A percentile compares a stretch with the other conserved stretches of the same genome.
Conservation (phyloP, 2,888 invertebrate genomes). For the Ashinkailepas kermadecensis region DNA sequence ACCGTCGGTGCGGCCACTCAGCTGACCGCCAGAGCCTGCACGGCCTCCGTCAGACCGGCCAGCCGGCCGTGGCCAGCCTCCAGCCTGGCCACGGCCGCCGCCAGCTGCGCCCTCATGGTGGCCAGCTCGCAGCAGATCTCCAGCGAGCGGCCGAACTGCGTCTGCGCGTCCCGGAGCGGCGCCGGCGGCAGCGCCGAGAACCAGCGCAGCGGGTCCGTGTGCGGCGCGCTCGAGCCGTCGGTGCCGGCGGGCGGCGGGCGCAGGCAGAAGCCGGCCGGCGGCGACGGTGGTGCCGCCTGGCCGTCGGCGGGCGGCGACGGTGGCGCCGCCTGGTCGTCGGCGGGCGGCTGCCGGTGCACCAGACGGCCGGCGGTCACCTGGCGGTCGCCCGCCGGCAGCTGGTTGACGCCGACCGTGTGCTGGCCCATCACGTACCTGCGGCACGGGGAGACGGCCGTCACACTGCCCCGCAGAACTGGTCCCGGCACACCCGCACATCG, state of each 20-base stretch:
- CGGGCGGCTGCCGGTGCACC: neutral
- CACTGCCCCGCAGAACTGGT: too few relatives aligned
- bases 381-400: neutral
- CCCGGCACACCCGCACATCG: too few relatives aligned
- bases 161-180: conserved; percentile 1
- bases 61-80: neutral
- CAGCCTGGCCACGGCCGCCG: neutral
- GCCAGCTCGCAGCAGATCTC: conserved; percentile 4
- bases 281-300: too few relatives aligned
- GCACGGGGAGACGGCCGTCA: too few relatives aligned
- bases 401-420: conserved; percentile 1
- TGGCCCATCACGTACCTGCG: conserved; percentile 20
- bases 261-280: too few relatives aligned
- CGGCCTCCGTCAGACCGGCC: neutral
- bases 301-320: neutral
- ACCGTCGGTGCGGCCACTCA: neutral
- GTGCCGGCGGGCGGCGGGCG: neutral
- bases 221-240: too few relatives aligned
- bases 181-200: conserved; percentile 23
- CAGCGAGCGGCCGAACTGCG: neutral
- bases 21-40: neutral
- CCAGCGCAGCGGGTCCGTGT: conserved; percentile 1
- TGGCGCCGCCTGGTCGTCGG: neutral
- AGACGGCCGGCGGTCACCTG: neutral
- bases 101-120: neutral